Evolutionary conservation across 2,888 invertebrate species (phyloP).

Genomic region (Sesia apiformis): DNA sequence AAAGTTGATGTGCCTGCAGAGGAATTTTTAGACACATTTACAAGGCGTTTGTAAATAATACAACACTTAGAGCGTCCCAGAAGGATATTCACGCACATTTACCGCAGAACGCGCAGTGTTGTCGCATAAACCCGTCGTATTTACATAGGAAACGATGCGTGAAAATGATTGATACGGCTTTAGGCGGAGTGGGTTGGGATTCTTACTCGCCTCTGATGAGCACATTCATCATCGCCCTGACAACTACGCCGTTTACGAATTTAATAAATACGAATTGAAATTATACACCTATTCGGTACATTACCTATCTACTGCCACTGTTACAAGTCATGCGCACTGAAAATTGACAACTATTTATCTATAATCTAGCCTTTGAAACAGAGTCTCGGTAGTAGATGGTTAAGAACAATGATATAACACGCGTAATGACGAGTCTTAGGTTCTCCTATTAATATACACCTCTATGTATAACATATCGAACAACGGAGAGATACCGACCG

Average conservation of each 20-base stretch:
- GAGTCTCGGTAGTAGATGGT: too few relatives aligned
- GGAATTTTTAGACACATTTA: not conserved
- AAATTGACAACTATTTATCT: too few relatives aligned
- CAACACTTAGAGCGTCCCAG: conserved; percentile 1
- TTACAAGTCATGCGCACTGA: too few relatives aligned
- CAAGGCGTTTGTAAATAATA: not conserved
- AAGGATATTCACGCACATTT: conserved; percentile 10
- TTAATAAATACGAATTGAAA: conserved; percentile 38
- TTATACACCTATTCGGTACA: not conserved
- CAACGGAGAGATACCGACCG: too few relatives aligned
- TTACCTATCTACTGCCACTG: not conserved
- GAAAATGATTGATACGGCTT: conserved; percentile 61
- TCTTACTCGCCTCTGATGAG: conserved; percentile 33
- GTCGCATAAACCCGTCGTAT: conserved; percentile 37
- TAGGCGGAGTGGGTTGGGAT: conserved; percentile 23
- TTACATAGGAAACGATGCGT: conserved; percentile 48
- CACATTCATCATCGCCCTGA: conserved; percentile 52
- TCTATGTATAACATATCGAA: too few relatives aligned
- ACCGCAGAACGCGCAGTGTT: conserved; percentile 22
- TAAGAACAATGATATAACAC: too few relatives aligned
- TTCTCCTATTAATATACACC: too few relatives aligned
- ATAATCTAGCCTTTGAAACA: too few relatives aligned
- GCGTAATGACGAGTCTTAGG: too few relatives aligned
- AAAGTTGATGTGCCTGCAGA: not conserved
- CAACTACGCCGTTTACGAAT: conserved; percentile 37